These are phyloP conservation scores for Montipora capricornis DNA, from an alignment of 64 coral and sea anemone genomes.

Conservation along the genomic window DNA sequence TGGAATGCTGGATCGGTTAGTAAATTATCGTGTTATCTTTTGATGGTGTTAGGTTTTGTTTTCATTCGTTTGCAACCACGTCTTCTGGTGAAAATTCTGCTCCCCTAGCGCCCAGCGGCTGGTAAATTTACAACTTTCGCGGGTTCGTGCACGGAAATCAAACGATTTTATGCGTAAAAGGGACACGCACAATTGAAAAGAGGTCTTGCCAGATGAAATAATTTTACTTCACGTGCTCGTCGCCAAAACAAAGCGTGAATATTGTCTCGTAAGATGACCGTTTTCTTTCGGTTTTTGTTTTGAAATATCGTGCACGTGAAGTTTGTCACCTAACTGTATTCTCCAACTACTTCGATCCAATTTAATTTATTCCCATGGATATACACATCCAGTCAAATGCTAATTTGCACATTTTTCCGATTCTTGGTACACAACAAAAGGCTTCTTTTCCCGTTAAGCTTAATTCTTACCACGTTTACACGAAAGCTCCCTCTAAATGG, in stretches of 20 bases:
- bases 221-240: not conserved
- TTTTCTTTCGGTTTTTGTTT: not conserved
- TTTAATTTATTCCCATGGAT: too few relatives aligned
- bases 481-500: too few relatives aligned
- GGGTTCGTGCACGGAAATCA: not conserved
- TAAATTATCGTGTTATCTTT: conserved; percentile 4
- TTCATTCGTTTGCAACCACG: not conserved
- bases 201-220: not conserved
- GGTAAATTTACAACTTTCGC: not conserved
- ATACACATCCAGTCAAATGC: too few relatives aligned
- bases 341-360: too few relatives aligned
- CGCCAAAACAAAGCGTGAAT: not conserved
- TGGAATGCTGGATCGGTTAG: conserved; percentile 99
- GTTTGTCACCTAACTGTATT: not conserved
- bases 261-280: not conserved
- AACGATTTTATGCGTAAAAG: not conserved
- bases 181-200: not conserved
- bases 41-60: not conserved
- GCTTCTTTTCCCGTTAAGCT: too few relatives aligned
- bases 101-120: not conserved
- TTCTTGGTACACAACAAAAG: too few relatives aligned
- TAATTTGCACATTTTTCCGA: too few relatives aligned
- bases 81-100: not conserved
- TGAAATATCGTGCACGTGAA: not conserved
- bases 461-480: too few relatives aligned